A percentile compares a stretch with the other conserved stretches of the same genome.
Conservation (phyloP, 2,797 vertebrate genomes). For the Choloepus didactylus region DNA sequence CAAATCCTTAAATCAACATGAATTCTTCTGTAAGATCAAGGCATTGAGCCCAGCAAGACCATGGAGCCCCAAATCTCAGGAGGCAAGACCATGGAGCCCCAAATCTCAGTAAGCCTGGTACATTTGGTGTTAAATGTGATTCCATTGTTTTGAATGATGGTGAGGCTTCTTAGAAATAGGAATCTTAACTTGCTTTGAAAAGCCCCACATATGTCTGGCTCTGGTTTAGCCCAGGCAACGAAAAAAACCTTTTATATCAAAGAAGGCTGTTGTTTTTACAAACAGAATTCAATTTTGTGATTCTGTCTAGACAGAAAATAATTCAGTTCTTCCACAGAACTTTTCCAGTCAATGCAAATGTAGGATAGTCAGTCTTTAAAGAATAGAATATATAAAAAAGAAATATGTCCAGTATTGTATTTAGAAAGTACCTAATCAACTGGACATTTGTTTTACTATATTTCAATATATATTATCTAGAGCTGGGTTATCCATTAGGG, state of each 20-base stretch:
- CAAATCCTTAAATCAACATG: background rate
- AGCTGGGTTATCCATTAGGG: background rate
- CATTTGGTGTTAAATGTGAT: background rate
- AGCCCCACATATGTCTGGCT: background rate
- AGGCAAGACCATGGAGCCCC: background rate
- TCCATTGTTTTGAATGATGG: constrained; percentile 5
- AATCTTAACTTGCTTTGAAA: constrained; percentile 33
- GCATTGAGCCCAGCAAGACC: background rate
- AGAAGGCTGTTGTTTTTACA: constrained; percentile 16
- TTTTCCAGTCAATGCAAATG: background rate
- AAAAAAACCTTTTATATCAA: background rate
- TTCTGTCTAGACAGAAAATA: constrained; percentile 59
- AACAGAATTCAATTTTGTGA: constrained; percentile 59
- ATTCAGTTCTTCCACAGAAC: background rate
- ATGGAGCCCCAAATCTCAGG: background rate
- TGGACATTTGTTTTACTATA: background rate
- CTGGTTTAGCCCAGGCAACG: background rate
- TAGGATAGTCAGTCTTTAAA: background rate
- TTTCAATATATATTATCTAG: background rate
- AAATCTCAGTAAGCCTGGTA: background rate
- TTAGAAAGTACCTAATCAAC: background rate
- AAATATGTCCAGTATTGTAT: background rate
- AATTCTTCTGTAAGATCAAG: background rate
- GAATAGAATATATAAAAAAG: background rate
- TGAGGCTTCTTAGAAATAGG: background rate